Base-by-base conservation (phyloP, 2,797 vertebrate genomes). In the Siniperca undulata region DNA sequence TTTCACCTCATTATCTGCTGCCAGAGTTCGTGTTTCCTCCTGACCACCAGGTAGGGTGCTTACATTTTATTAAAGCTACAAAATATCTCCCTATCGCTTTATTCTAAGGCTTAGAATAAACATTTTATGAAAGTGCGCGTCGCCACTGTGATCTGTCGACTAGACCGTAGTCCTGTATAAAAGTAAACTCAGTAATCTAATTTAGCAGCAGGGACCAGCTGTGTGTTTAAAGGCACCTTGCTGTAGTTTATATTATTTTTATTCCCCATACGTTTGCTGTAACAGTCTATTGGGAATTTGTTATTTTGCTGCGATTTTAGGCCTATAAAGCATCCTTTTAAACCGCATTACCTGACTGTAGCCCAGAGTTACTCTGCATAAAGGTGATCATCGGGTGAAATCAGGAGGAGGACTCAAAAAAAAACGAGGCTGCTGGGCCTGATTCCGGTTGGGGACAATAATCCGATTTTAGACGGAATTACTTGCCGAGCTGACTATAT, bases 21-120 rank as follows among this genome's bases (percentile, higher is more conserved):
- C 34, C 30, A 48, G 13, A 80, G 4, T 71, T 16, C 0, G 14
- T 4, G 52, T 73, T 46, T 68, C 10, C 40, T 56, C 36, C 27
- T 1, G 1, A 9, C 20, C 20, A 8, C 3, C 73, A 88, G 91
- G 91, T 92, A 82, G 3, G 60, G 22, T 55, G 2, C 34, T 7
- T 7, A 3, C 0, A 16, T 42, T 4, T 42, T 3, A 12, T 34
- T 40, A 19, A 13, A 22, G 60, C 2, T 24, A 3, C n/a, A 1
- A 1, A 52, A n/a, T 16, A 22, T 14, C 1, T 30, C 4, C 8
- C 1, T 7, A 0, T 0, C 0, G 1, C 13, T 86, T 80, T 16
- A 69, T 74, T 74, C 2, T n/a, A 2, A 34, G 52, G 55, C 52
- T 74, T 17, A 69, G 40, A 77, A 72, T 30, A 69, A 64, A 56